Evolutionary conservation across 1,140 invertebrate genomes (phyloP).

Genomic region (Plectus sambesii): DNA sequence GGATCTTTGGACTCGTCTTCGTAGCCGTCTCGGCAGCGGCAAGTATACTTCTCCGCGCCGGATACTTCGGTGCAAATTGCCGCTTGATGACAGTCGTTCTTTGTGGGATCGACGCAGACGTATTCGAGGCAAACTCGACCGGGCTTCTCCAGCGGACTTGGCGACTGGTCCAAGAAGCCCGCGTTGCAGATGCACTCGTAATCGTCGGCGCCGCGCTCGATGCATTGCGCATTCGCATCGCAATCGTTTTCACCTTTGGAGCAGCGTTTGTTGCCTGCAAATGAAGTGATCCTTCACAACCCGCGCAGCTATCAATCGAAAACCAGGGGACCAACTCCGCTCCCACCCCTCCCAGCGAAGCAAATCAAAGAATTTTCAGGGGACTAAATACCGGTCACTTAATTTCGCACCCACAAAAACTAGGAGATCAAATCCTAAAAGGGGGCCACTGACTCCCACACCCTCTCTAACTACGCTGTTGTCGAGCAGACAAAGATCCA

Average conservation of each 20-base stretch:
- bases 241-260: conserved; percentile 12
- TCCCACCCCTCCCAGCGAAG: conserved; percentile 23
- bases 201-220: not conserved
- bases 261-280: no score
- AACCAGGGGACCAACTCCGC: not conserved
- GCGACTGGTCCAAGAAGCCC: conserved; percentile 20
- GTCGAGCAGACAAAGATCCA: no score
- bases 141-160: not conserved
- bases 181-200: conserved; percentile 25
- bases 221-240: conserved; percentile 12
- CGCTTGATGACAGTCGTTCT: conserved; percentile 26
- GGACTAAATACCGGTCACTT: no score
- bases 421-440: no score
- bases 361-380: not conserved
- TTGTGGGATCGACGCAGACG: conserved; percentile 19
- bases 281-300: conserved; percentile 14
- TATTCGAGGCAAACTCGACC: conserved; percentile 21
- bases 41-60: conserved; percentile 25
- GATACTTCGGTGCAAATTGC: conserved; percentile 26
- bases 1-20: conserved; percentile 20
- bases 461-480: no score
- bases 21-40: conserved; percentile 26
- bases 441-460: no score
- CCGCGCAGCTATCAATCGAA: not conserved
- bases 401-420: no score